Conservation (phyloP, 2,797 vertebrate genomes). For the Diglossa cyanea region DNA sequence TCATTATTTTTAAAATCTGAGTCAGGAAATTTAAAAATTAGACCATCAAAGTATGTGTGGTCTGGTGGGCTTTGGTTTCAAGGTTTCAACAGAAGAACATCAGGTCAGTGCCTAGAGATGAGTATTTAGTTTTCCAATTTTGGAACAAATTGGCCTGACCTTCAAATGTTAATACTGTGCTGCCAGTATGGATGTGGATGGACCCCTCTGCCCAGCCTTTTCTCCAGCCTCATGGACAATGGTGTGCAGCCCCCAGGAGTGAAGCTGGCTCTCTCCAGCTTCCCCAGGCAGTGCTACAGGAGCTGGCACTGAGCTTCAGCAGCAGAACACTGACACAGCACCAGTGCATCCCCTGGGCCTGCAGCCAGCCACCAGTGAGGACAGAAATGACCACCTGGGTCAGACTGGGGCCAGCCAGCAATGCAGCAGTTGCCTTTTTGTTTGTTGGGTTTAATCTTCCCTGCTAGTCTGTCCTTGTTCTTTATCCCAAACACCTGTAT, state of each 20-base stretch:
- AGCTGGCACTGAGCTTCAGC: not conserved
- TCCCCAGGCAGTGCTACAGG: not conserved
- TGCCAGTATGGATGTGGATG: rapidly evolving
- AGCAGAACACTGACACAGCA: rapidly evolving
- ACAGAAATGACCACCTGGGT: not conserved
- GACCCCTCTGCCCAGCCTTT: rapidly evolving
- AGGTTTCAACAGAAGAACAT: not conserved
- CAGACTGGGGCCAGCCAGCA: not conserved
- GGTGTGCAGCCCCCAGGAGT: not conserved
- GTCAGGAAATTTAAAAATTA: not conserved
- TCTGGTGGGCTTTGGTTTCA: not conserved
- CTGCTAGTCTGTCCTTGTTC: not conserved
- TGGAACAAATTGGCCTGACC: not conserved
- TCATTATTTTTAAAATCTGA: not conserved
- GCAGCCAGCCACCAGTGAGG: rapidly evolving
- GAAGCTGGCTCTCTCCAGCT: not conserved
- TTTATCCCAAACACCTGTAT: not conserved
- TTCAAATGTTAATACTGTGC: not conserved
- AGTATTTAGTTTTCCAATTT: not conserved
- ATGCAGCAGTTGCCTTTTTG: not conserved
- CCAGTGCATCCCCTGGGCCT: rapidly evolving
- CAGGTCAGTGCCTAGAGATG: not conserved
- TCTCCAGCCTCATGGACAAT: not conserved
- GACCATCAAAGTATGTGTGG: rapidly evolving
- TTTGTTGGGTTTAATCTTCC: not conserved